Evolutionary conservation across 2,888 invertebrate species (phyloP), one percentile per base, ranked within the genome.

Genomic region (Cephus sareptanus): DNA sequence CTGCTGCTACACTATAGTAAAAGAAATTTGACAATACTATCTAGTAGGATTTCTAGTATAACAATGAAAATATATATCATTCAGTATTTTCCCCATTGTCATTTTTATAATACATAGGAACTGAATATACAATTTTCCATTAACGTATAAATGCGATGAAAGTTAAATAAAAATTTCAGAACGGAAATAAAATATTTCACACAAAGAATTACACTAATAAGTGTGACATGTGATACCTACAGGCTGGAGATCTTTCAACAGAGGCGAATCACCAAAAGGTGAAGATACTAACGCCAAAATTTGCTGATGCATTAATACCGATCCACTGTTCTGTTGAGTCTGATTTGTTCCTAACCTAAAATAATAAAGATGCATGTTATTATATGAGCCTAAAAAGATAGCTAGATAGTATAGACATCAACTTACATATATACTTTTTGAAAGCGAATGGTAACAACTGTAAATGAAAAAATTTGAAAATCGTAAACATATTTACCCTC

Each of bases 221-320:
- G 15, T 15, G 15, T 40, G 40, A 40, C 40, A 40, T 40, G 15
- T 40, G 40, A 40, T 76, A 87, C 87, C 89, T 86, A 92, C 92
- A 4, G 92, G 92, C 31, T 92, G 82, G 0, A 97, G 90, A 88
- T 96, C 96, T 86, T 96, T 96, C 90, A 97, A 95, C 1, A 98
- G 94, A 0, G 97, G 96, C 68, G 96, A 96, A 89, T 98, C 97
- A 0, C 98, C 98, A 88, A 97, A 98, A 0, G 98, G 98, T 0
- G 96, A 94, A 1, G 96, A 95, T 0, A 96, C 95, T 70, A 97
- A 92, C 0, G 96, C 94, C 77, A 96, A 90, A 34, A 96, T 95
- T 88, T 96, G 95, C 81, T 96, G 96, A 90, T 95, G 95, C 0
- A 95, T 92, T 3, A 93, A 92, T 69, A 92, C 90, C 73, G 89